Conservation (phyloP, 2,888 invertebrate species). For the Timandra comae region DNA sequence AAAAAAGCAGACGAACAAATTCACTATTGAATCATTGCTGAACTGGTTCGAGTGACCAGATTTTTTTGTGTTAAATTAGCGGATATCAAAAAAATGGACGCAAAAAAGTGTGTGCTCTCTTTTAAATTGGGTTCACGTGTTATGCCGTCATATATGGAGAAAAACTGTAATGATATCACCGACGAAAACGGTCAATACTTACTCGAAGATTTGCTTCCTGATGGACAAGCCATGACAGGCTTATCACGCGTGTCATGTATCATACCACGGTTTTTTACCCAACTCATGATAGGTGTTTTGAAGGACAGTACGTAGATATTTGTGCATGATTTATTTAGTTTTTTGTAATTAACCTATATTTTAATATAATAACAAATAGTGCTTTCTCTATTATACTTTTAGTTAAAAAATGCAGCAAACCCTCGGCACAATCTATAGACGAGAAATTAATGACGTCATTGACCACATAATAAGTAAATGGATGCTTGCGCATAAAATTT, state of each 20-base stretch:
- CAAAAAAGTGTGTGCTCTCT: constrained; percentile 45
- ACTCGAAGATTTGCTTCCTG: constrained; percentile 21
- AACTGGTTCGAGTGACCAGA: constrained; percentile 19
- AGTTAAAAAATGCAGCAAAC: no score
- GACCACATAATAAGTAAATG: no score
- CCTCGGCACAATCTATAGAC: no score
- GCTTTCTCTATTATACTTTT: no score
- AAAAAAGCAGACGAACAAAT: constrained; percentile 13
- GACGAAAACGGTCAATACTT: constrained; percentile 29
- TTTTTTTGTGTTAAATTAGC: constrained; percentile 31
- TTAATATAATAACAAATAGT: no score
- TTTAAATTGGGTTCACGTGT: constrained; percentile 54
- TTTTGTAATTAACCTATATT: no score
- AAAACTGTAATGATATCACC: constrained; percentile 60
- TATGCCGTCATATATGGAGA: constrained; percentile 50
- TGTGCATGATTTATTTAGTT: no score
- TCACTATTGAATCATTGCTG: constrained; percentile 28
- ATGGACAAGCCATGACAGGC: constrained; percentile 6
- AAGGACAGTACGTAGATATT: no score
- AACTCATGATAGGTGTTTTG: no score
- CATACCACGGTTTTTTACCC: not conserved
- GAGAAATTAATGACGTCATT: no score
- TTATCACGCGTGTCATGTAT: constrained; percentile 3
- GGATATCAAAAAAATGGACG: constrained; percentile 24
- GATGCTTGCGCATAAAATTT: no score